A percentile compares a stretch with the other conserved stretches of the same genome.
These are phyloP conservation scores for Malthinus flaveolus DNA, from an alignment of 2,888 invertebrate species.

Conservation along the genomic window DNA sequence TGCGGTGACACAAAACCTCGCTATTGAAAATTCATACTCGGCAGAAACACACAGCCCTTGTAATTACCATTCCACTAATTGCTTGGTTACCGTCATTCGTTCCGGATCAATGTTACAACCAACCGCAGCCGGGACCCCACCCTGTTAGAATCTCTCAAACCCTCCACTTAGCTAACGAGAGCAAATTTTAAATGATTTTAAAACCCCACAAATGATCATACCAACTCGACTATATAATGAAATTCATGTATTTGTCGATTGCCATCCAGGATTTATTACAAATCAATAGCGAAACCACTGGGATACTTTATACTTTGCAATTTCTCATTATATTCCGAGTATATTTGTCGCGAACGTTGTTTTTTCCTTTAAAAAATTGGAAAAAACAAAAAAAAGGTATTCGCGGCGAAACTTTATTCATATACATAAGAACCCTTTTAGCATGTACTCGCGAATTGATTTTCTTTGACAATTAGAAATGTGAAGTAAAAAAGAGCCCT, in stretches of 20 bases:
- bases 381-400: background rate
- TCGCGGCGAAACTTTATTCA: background rate
- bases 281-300: background rate
- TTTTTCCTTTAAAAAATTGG: background rate
- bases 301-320: no score
- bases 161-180: constrained; percentile 29
- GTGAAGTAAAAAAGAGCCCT: constrained; percentile 5
- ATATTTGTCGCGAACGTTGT: background rate
- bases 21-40: constrained; percentile 31
- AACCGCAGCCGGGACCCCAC: constrained; percentile 34
- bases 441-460: constrained; percentile 4
- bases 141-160: constrained; percentile 29
- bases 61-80: constrained; percentile 40
- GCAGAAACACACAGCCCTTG: constrained; percentile 30
- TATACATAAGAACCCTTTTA: constrained; percentile 7
- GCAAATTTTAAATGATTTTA: constrained; percentile 30
- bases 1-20: constrained; percentile 29
- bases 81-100: constrained; percentile 37
- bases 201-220: constrained; percentile 24
- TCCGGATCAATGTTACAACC: constrained; percentile 36
- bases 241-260: constrained; percentile 7
- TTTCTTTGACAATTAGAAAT: constrained; percentile 7
- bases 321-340: no score
- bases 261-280: background rate
- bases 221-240: constrained; percentile 4